These are phyloP conservation scores for Sigmodon hispidus DNA, from an alignment of 2,113 vertebrate genomes.

Conservation along the genomic window DNA sequence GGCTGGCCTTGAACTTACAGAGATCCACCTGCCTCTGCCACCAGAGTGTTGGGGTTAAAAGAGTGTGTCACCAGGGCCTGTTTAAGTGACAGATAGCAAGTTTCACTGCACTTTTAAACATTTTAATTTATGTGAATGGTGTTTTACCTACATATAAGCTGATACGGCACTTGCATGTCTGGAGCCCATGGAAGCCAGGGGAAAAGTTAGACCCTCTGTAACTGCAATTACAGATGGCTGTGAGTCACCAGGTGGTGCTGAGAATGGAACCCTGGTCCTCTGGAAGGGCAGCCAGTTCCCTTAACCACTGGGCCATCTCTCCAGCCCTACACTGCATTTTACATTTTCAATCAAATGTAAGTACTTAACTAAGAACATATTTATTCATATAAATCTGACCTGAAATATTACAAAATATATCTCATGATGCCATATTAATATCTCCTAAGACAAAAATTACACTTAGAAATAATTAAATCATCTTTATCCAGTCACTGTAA, in stretches of 20 bases:
- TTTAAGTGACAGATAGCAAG: slow-evolving; percentile 6
- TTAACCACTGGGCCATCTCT: not conserved
- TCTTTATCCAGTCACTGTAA: not conserved
- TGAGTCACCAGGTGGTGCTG: not conserved
- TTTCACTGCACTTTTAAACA: not conserved
- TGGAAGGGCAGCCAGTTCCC: not conserved
- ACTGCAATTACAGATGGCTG: not conserved
- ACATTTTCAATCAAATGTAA: slow-evolving; percentile 10
- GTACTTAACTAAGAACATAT: not conserved
- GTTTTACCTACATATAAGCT: not conserved
- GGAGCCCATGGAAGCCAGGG: not conserved
- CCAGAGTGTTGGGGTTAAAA: not conserved
- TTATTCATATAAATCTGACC: not conserved
- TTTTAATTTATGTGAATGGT: not conserved
- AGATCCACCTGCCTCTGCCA: not conserved
- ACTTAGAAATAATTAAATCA: slow-evolving; percentile 17
- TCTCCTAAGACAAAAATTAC: not conserved
- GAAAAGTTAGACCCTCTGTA: not conserved
- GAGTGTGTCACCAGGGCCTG: not conserved
- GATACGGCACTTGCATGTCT: not conserved
- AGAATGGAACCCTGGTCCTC: not conserved
- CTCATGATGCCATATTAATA: not conserved
- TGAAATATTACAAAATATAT: slow-evolving; percentile 33
- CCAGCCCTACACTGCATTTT: not conserved
- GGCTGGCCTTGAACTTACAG: not conserved